Percentiles rank a stretch among this genome's conserved stretches.
Conservation (phyloP, 2,888 invertebrate species). For the Apamea anceps region DNA sequence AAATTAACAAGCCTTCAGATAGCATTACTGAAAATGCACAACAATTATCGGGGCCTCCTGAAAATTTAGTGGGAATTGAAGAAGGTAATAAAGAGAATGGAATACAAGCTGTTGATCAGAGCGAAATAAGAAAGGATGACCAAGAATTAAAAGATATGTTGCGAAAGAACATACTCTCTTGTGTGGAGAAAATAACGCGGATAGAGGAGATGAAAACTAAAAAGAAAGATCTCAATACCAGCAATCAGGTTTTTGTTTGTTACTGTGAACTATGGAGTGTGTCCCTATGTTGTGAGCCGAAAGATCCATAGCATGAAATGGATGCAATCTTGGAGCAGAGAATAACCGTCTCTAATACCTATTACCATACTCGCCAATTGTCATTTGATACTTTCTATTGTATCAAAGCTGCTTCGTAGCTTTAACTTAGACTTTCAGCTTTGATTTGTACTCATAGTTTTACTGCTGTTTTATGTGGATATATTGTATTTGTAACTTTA, state of each 20-base stretch:
- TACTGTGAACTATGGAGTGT: constrained; percentile 82
- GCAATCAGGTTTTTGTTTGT: constrained; percentile 84
- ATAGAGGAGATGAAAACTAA: constrained; percentile 86
- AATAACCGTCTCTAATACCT: constrained; percentile 70
- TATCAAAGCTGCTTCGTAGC: constrained; percentile 64
- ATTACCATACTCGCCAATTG: constrained; percentile 52
- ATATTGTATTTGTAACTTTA: constrained; percentile 35
- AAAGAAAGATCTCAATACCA: constrained; percentile 76
- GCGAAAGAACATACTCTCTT: constrained; percentile 85
- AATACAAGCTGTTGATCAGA: constrained; percentile 70
- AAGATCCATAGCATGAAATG: constrained; percentile 79
- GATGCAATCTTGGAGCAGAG: constrained; percentile 66
- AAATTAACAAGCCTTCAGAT: constrained; percentile 62
- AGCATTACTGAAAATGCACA: constrained; percentile 47
- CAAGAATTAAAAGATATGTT: constrained; percentile 81
- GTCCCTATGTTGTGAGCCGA: constrained; percentile 76
- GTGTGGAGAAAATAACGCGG: constrained; percentile 85
- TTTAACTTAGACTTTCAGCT: constrained; percentile 66
- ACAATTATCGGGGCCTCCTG: constrained; percentile 38
- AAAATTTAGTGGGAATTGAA: constrained; percentile 49
- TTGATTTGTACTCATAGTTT: constrained; percentile 60
- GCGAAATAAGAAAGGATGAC: constrained; percentile 76
- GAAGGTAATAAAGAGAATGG: constrained; percentile 58
- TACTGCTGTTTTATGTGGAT: constrained; percentile 58
- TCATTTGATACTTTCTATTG: constrained; percentile 62